Percentiles rank a stretch among this genome's conserved stretches.
These are phyloP conservation scores for Antennarius striatus DNA, from an alignment of 2,113 vertebrate species.

Conservation along the genomic window DNA sequence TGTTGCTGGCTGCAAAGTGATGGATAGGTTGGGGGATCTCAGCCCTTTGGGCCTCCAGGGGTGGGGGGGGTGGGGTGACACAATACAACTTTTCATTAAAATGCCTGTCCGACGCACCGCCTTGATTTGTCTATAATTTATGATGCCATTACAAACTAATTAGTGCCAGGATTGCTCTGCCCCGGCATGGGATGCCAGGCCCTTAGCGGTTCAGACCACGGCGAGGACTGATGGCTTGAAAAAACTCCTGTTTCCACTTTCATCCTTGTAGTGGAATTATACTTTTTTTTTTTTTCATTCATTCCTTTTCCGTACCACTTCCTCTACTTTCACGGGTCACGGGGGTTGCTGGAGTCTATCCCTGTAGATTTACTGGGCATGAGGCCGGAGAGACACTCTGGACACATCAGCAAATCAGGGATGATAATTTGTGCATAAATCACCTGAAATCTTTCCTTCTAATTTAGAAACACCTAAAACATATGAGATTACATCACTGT, in stretches of 20 bases:
- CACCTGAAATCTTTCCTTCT: too few relatives aligned
- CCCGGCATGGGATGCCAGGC: conserved; percentile 79
- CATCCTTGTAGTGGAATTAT: too few relatives aligned
- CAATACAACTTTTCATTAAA: conserved; percentile 88
- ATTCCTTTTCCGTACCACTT: too few relatives aligned
- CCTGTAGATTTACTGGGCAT: too few relatives aligned
- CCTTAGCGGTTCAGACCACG: conserved; percentile 76
- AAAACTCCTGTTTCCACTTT: conserved; percentile 8
- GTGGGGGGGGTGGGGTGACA: conserved; percentile 65
- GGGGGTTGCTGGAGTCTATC: too few relatives aligned
- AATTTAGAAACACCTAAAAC: too few relatives aligned
- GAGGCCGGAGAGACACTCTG: too few relatives aligned
- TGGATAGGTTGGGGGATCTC: conserved; percentile 65
- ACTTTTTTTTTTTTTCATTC: too few relatives aligned
- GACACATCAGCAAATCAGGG: too few relatives aligned
- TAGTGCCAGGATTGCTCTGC: conserved; percentile 89
- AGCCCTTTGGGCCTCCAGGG: conserved; percentile 68
- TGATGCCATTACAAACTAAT: conserved; percentile 92
- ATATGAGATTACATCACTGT: too few relatives aligned
- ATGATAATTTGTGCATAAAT: too few relatives aligned
- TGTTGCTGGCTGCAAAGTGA: conserved; percentile 60
- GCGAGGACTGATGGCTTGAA: conserved; percentile 48
- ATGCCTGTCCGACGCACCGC: conserved; percentile 83
- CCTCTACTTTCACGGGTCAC: too few relatives aligned
- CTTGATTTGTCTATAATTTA: conserved; percentile 92